Evolutionary conservation across 2,113 vertebrate species (phyloP), one percentile per base, ranked within the genome.

Genomic region (Ptychochromis oligacanthus): DNA sequence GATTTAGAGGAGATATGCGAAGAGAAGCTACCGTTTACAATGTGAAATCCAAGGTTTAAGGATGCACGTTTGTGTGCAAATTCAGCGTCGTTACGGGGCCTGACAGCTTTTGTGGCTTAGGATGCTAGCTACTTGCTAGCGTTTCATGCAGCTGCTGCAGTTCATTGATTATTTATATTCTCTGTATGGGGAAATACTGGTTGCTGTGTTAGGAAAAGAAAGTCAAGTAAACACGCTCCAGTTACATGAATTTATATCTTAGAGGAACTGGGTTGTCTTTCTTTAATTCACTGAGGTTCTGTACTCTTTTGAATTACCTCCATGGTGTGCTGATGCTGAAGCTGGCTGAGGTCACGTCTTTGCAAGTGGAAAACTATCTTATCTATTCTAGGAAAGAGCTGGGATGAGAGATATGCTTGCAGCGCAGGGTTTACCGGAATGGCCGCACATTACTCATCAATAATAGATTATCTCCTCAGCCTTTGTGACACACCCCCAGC

Each of bases 101-200:
- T 70, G 17, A 24, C 60, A 64, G 36, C 26, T 56, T 56, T 60
- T 83, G 20, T 76, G 75, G 64, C 62, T 75, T 36, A 86, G 60
- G 79, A 85, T 84, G 62, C 77, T 59, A 85, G 72, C 79, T 78
- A 57, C 70, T 83, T 70, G 75, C 86, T 88, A 87, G 79, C 89
- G 89, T 94, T 93, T 88, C 85, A 70, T 91, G 90, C 88, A 92
- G 92, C 46, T 55, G 26, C 95, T 94, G 94, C 93, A 94, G 88
- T 89, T 94, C 93, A 95, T 96, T 87, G 92, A 95, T 95, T 95
- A 95, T 96, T 95, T 87, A 95, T 95, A 87, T 75, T 52, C 55
- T 83, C 81, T 89, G 77, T 89, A 52, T 82, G 57, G 24, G 82
- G 80, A 93, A 92, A 90, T 89, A 87, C 79, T 89, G 80, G 75